Evolutionary conservation across 1,140 invertebrate genomes (phyloP).

Genomic region (Euwallacea similis): DNA sequence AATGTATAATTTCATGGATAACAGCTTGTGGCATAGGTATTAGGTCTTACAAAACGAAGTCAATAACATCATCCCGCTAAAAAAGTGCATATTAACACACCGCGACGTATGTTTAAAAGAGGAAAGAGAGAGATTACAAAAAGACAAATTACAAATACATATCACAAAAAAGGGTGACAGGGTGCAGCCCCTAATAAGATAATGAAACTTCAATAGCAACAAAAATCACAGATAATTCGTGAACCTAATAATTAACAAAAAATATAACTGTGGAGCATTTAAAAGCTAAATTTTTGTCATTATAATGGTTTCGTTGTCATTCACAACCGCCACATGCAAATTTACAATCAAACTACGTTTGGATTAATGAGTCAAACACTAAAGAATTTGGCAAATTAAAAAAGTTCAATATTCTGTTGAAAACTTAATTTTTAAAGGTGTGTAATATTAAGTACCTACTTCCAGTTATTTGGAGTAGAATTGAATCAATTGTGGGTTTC

Average conservation of each 20-base stretch:
- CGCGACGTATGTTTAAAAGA: slow-evolving; percentile 29
- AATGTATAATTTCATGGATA: no score
- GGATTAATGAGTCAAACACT: background rate
- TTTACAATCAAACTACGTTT: background rate
- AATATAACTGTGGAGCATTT: slow-evolving; percentile 34
- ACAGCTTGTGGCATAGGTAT: no score
- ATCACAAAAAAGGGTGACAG: slow-evolving; percentile 49
- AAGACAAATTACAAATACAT: slow-evolving; percentile 47
- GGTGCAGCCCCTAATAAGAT: slow-evolving; percentile 41
- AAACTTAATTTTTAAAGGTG: no score
- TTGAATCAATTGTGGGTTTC: no score
- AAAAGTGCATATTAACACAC: background rate
- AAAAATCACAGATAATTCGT: slow-evolving; percentile 45
- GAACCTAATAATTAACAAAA: slow-evolving; percentile 37
- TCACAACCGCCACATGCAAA: slow-evolving; percentile 29
- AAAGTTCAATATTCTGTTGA: no score
- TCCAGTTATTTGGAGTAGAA: no score
- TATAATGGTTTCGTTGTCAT: slow-evolving; percentile 26
- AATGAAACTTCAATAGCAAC: slow-evolving; percentile 42
- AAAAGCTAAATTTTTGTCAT: slow-evolving; percentile 20
- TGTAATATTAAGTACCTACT: no score
- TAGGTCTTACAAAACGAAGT: no score
- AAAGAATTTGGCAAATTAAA: no score
- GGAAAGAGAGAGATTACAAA: slow-evolving; percentile 39
- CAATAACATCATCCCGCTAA: no score